Evolutionary conservation across 2,797 vertebrate species (phyloP).

Genomic region (Esox masquinongy): DNA sequence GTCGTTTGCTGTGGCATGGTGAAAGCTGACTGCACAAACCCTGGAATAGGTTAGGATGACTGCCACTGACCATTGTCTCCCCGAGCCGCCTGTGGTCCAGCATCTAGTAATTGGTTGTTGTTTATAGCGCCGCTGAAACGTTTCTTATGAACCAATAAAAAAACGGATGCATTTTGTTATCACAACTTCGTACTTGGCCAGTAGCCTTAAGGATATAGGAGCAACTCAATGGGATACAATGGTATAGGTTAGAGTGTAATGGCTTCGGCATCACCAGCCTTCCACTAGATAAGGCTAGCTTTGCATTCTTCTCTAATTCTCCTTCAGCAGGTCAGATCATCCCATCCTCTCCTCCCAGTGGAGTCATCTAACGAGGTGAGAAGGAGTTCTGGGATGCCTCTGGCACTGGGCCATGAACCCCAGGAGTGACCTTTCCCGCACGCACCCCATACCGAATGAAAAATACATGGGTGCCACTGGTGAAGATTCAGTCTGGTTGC

Average conservation of each 20-base stretch:
- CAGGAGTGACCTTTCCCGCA: not conserved
- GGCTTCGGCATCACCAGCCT: not conserved
- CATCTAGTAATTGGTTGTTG: not conserved
- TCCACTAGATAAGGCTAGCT: not conserved
- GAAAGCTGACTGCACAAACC: not conserved
- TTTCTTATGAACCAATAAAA: not conserved
- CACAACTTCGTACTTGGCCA: too few species aligned
- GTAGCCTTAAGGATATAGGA: too few species aligned
- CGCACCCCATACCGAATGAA: conserved; percentile 45
- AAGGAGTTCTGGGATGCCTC: not conserved
- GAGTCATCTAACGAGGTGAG: not conserved
- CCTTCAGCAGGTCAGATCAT: not conserved
- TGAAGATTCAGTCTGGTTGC: conserved; percentile 57
- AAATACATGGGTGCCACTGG: conserved; percentile 58
- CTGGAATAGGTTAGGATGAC: not conserved
- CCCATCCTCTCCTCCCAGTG: not conserved
- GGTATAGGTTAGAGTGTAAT: not conserved
- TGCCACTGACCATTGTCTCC: not conserved
- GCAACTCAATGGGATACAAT: too few species aligned
- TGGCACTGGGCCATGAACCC: not conserved
- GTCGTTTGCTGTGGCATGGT: not conserved
- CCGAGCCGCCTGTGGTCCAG: not conserved
- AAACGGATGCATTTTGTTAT: too few species aligned
- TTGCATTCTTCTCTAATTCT: not conserved
- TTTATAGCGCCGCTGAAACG: not conserved